These are phyloP conservation scores for Cheirogaleus medius DNA, from an alignment of 2,113 vertebrate species.

Conservation along the genomic window DNA sequence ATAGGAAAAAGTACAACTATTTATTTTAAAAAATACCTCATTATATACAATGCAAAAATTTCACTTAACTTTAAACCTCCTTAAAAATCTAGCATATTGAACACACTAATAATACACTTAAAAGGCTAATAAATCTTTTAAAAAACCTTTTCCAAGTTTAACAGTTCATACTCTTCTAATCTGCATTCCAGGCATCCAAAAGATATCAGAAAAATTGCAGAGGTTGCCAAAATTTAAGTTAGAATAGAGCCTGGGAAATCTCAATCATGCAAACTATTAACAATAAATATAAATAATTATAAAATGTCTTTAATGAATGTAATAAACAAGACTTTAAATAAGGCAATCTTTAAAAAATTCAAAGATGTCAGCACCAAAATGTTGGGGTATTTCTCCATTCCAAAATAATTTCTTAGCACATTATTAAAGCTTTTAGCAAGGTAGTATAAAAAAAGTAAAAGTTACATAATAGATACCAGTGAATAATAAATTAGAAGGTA, in stretches of 20 bases:
- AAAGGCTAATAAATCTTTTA: neutral
- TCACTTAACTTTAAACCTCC: neutral
- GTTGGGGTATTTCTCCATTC: neutral
- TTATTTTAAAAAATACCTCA: neutral
- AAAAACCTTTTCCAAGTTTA: neutral
- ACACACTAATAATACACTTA: neutral
- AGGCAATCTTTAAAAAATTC: neutral
- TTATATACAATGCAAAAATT: neutral
- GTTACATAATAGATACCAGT: neutral
- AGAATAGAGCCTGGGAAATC: neutral
- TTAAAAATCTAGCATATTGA: constrained; percentile 7
- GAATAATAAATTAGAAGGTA: neutral
- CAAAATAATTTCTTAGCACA: neutral
- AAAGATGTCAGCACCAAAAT: neutral
- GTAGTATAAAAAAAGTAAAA: neutral
- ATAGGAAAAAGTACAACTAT: neutral
- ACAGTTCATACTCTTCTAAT: neutral
- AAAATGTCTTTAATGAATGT: constrained; percentile 7
- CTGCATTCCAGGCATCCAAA: neutral
- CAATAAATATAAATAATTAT: neutral
- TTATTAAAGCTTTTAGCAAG: neutral
- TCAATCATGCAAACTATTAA: neutral
- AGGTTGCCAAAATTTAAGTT: constrained; percentile 11
- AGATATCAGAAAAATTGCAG: neutral
- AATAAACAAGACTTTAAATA: neutral